These are phyloP conservation scores for Bembecia ichneumoniformis DNA, from an alignment of 2,888 invertebrate genomes.

Conservation along the genomic window DNA sequence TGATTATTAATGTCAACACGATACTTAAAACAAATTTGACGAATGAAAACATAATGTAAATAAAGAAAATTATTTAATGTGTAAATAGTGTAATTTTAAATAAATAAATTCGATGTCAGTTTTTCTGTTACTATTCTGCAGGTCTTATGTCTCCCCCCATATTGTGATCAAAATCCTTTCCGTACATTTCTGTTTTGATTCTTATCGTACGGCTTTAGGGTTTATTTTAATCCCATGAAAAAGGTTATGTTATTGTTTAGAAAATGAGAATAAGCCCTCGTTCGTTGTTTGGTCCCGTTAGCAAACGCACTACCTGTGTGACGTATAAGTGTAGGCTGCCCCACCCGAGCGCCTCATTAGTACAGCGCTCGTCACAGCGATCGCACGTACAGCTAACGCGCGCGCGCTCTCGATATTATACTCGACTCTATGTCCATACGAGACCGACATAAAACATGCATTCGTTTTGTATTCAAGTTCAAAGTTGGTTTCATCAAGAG, in stretches of 20 bases:
- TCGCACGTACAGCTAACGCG: constrained; percentile 59
- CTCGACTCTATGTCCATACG: constrained; percentile 69
- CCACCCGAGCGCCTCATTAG: constrained; percentile 63
- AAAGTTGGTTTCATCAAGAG: constrained; percentile 66
- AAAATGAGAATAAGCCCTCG: constrained; percentile 69
- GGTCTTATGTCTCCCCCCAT: too few relatives aligned
- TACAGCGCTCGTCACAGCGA: constrained; percentile 68
- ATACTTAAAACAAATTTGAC: too few relatives aligned
- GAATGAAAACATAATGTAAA: too few relatives aligned
- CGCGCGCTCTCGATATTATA: constrained; percentile 36
- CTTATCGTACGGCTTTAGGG: neutral
- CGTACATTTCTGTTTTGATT: too few relatives aligned
- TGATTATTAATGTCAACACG: too few relatives aligned
- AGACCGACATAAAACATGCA: constrained; percentile 57
- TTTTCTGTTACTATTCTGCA: too few relatives aligned
- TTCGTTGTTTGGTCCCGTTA: constrained; percentile 63
- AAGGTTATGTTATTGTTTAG: neutral
- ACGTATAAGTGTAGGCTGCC: constrained; percentile 67
- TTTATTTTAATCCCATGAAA: neutral
- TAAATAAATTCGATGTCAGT: too few relatives aligned
- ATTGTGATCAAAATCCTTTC: too few relatives aligned
- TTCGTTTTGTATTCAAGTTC: constrained; percentile 53
- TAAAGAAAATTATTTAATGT: too few relatives aligned
- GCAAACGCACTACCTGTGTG: constrained; percentile 62
- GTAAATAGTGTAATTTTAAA: too few relatives aligned